Conservation (phyloP, 2,113 vertebrate species). For the Semicossyphus pulcher region DNA sequence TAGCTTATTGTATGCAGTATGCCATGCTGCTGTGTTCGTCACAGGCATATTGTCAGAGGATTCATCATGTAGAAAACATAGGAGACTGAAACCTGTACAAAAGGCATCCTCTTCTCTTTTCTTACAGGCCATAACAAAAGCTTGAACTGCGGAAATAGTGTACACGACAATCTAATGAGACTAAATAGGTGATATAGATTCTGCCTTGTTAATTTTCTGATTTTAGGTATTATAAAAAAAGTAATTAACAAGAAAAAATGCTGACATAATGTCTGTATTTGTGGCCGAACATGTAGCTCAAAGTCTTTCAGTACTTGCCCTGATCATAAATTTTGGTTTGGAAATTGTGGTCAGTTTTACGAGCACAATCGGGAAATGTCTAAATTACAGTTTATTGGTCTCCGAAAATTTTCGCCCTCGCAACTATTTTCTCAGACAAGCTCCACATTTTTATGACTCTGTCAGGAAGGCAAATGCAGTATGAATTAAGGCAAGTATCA, state of each 20-base stretch:
- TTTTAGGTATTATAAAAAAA: not conserved
- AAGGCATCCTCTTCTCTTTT: not conserved
- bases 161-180: not conserved
- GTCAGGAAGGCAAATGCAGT: constrained; percentile 11
- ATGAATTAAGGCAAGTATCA: constrained; percentile 28
- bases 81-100: not conserved
- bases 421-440: not conserved
- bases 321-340: not conserved
- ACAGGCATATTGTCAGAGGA: constrained; percentile 26
- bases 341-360: constrained; percentile 21
- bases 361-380: not conserved
- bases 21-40: constrained; percentile 30
- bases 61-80: not conserved
- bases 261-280: not conserved
- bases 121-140: not conserved
- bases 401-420: not conserved
- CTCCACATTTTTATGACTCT: not conserved
- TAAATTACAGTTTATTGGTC: not conserved
- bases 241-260: not conserved
- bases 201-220: not conserved
- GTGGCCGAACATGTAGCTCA: not conserved
- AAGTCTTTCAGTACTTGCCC: not conserved
- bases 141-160: not conserved
- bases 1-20: constrained; percentile 19
- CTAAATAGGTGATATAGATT: constrained; percentile 20